Percentiles rank a stretch among this genome's conserved stretches.
Evolutionary conservation across 2,888 invertebrate genomes (phyloP).

Genomic region (Caenorhabditis auriculariae): DNA sequence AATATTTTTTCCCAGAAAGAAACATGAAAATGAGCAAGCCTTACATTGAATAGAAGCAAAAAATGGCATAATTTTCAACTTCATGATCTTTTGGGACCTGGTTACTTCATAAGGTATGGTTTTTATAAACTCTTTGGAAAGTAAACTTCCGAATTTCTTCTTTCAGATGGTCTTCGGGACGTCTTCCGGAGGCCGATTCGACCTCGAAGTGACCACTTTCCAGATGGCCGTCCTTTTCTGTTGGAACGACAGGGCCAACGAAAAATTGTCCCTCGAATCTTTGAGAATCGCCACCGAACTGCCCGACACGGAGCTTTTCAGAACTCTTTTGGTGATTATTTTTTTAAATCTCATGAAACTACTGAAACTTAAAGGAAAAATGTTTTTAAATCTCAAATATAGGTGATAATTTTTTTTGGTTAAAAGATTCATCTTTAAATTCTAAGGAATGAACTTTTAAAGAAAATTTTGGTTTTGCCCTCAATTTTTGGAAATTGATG

Average conservation of each 20-base stretch:
- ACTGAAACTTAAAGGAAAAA: too few relatives aligned
- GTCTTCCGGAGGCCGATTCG: constrained; percentile 82
- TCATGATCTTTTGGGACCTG: neutral
- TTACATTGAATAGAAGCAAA: too few relatives aligned
- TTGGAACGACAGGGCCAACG: constrained; percentile 88
- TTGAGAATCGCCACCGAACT: constrained; percentile 91
- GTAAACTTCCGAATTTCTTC: neutral
- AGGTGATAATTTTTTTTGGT: neutral
- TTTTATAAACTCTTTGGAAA: constrained; percentile 6
- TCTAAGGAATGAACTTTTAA: too few relatives aligned
- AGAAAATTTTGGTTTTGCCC: too few relatives aligned
- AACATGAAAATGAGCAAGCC: too few relatives aligned
- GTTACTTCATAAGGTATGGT: neutral
- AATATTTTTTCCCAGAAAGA: too few relatives aligned
- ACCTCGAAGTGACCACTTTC: constrained; percentile 97
- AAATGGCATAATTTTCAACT: neutral
- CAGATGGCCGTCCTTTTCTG: constrained; percentile 99
- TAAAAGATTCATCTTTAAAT: neutral
- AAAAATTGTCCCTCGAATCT: constrained; percentile 92
- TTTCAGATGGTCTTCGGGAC: constrained; percentile 85
- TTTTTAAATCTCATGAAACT: too few relatives aligned
- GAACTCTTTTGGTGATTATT: constrained; percentile 82
- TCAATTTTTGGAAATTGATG: too few relatives aligned
- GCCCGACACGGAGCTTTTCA: constrained; percentile 88
- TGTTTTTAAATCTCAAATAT: neutral